Base-by-base conservation (phyloP, 2,888 invertebrate species). In the Ceraclea dissimilis region DNA sequence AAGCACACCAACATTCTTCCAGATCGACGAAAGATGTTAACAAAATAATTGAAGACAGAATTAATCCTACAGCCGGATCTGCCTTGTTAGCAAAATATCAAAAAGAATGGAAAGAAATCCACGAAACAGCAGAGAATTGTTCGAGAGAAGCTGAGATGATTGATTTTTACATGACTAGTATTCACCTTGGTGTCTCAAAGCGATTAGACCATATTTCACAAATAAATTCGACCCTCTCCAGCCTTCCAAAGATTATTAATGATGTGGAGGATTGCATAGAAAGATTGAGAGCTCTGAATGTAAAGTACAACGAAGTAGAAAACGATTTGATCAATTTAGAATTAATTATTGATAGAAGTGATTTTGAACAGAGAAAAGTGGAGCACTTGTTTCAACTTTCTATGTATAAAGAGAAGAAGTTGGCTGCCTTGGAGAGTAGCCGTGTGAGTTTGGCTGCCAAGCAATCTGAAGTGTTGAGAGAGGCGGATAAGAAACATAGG, bases 351-450 rank as follows among this genome's bases (percentile, higher is more conserved):
- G 87, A 88, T 66, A 80, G 80, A 60, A 76, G 82, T 60, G 85
- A 86, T 61, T 78, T 88, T 67, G 83, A 87, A 65, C 83, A 80
- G 66, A 80, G 82, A 71, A 86, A 88, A 68, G 67, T 84, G 46
- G 85, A 87, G 65, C 87, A 88, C 66, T 76, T 82, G 63, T 84
- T 85, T 66, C 86, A 88, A 62, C 73, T 89, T 53, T 80, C 82
- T 17, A 70, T 86, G 62, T 86, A 86, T 64, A 82, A 86, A 67
- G 83, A 86, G 64, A 84, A 83, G 64, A 86, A 86, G 72, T 74
- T 85, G 68, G 60, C 47, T 33, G 60, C 39, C 2, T 52, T 60
- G 21, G 60, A 57, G 18, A 49, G 34, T n/a, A 51, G 43, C 20
- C 54, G 57, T 17, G 50, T 57, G 19, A 46, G 31, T 2, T 31